Base-by-base conservation (phyloP, 2,888 invertebrate species). In the Drosophila tripunctata region DNA sequence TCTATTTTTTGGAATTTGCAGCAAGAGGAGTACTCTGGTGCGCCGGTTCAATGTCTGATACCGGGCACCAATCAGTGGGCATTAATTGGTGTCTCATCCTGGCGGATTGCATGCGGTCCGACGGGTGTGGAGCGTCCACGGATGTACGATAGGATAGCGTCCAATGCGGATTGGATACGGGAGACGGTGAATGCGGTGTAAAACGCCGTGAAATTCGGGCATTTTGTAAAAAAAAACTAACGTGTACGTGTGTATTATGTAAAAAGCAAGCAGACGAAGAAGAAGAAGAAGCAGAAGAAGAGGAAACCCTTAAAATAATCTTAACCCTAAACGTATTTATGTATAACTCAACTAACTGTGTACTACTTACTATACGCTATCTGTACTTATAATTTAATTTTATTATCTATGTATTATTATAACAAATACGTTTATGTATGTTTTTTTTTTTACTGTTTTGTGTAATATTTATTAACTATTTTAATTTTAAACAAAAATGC, bases 11-110 rank as follows among this genome's bases (percentile, higher is more conserved):
- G 10, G 21, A 33, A 36, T 72, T 67, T 27, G n/a, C 90, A 96
- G 96, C 96, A 96, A 91, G 96, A 96, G 92, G 96, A 97, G 92
- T 95, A 95, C 80, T 96, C 97, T 5, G 97, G 97, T 12, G 96
- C 96, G 91, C 96, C 97, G 4, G 95, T 97, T 93, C 94, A 96
- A 88, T 97, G 97, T 86, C 93, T 95, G 17, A 93, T 95, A 71
- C 93, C 94, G 0, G 94, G 94, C 70, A 93, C 93, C 21, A 94
- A 94, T 69, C 94, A 93, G 84, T 97, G 97, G 97, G 95, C 95
- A 0, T 90, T 97, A 33, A 92, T 94, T 22, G 97, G 97, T 0
- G 94, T 97, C 2, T 94, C 95, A 48, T 96, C 96, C 54, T 96
- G 96, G 96, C 93, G 96, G 66, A 96, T 97, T 81, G 96, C 96